Percentiles rank a stretch among this genome's conserved stretches.
phyloP scores from a whole-genome alignment of 1,140 invertebrate species.

The Phthorimaea operculella region DNA sequence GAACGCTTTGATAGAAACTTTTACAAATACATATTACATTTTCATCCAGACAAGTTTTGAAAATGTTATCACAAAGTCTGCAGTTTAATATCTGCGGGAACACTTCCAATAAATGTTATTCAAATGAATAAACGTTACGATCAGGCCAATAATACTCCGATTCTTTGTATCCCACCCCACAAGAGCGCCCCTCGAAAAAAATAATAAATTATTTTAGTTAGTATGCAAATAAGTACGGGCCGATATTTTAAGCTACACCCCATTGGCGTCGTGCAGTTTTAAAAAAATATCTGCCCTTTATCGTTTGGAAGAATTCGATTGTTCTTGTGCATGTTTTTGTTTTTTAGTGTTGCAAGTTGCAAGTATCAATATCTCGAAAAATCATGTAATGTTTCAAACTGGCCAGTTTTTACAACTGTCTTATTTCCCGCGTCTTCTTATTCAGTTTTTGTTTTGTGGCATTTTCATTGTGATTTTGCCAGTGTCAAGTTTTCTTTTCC shows the following conservation, averaged over 20 bases:
- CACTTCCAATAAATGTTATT: conserved; percentile 14
- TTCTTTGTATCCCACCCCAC: conserved; percentile 58
- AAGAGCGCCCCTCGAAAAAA: conserved; percentile 54
- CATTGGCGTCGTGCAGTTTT: conserved; percentile 46
- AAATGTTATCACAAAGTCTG: conserved; percentile 20
- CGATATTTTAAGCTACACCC: conserved; percentile 65
- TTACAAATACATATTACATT: conserved; percentile 62
- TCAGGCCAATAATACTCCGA: conserved; percentile 60
- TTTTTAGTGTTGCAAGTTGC: too few relatives aligned
- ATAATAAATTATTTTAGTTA: conserved; percentile 69
- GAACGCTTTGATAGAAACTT: conserved; percentile 63
- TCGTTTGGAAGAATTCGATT: conserved; percentile 34
- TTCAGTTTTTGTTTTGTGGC: too few relatives aligned
- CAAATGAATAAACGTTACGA: conserved; percentile 22
- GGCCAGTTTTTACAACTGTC: neutral
- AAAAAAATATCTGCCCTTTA: conserved; percentile 43
- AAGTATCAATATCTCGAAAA: too few relatives aligned
- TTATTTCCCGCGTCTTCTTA: neutral
- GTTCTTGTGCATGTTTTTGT: conserved; percentile 14
- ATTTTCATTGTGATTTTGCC: too few relatives aligned
- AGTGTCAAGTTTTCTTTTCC: too few relatives aligned
- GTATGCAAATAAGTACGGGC: conserved; percentile 63
- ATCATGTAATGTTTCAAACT: too few relatives aligned
- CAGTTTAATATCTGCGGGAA: conserved; percentile 10
- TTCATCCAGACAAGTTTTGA: conserved; percentile 47